Evolutionary conservation across 2,888 invertebrate genomes (phyloP).

Genomic region (Nemoura dubitans): DNA sequence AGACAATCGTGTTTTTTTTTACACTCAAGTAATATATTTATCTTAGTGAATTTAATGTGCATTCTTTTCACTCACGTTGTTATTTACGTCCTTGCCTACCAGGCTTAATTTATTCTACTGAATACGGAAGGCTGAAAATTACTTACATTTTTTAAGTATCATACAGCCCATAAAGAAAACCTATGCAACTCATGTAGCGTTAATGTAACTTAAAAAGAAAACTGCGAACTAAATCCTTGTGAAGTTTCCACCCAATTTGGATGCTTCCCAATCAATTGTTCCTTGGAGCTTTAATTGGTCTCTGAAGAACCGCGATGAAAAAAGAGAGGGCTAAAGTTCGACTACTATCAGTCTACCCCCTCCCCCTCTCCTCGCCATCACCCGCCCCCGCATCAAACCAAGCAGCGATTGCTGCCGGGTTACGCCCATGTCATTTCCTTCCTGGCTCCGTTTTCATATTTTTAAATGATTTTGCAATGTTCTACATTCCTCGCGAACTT

Average conservation of each 20-base stretch:
- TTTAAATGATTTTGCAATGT: not conserved
- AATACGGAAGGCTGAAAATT: too few species aligned
- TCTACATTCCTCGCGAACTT: not conserved
- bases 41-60: too few species aligned
- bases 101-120: too few species aligned
- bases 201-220: not conserved
- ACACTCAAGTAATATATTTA: too few species aligned
- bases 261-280: constrained; percentile 7
- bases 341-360: not conserved
- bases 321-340: not conserved
- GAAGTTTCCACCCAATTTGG: not conserved
- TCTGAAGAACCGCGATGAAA: not conserved
- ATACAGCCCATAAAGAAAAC: too few species aligned
- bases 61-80: too few species aligned
- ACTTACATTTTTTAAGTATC: too few species aligned
- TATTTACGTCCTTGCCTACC: too few species aligned
- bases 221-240: not conserved
- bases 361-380: too few species aligned
- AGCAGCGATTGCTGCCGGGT: not conserved
- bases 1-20: too few species aligned
- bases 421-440: not conserved
- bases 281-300: not conserved
- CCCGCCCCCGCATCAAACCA: not conserved
- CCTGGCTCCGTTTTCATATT: not conserved
- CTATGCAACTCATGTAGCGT: not conserved